Conservation (phyloP, 2,797 vertebrate species). For the Arrhamphus sclerolepis region DNA sequence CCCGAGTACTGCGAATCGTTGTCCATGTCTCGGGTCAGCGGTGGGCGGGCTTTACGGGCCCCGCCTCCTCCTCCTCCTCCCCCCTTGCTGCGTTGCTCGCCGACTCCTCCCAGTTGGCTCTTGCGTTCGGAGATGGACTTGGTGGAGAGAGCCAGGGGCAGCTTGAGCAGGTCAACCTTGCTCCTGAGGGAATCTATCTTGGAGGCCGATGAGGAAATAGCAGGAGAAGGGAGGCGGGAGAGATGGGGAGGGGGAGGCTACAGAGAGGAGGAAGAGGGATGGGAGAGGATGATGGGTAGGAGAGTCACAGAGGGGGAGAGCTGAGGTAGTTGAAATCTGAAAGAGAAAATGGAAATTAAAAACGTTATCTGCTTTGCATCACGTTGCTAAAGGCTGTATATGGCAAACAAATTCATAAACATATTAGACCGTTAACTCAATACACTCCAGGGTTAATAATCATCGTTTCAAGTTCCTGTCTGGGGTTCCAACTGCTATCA, state of each 20-base stretch:
- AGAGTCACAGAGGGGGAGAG: slow-evolving; percentile 39
- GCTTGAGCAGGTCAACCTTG: slow-evolving; percentile 93
- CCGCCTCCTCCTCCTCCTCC: slow-evolving; percentile 76
- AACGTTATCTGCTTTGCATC: neutral
- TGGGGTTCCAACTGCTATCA: slow-evolving; percentile 7
- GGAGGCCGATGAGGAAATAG: slow-evolving; percentile 78
- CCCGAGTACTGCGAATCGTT: slow-evolving; percentile 95
- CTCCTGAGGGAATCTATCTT: slow-evolving; percentile 99
- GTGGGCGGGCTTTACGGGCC: slow-evolving; percentile 72
- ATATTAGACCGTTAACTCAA: no score
- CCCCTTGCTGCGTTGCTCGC: slow-evolving; percentile 56
- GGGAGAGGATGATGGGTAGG: slow-evolving; percentile 57
- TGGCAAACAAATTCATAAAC: no score
- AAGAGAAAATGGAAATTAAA: neutral
- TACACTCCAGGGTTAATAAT: neutral
- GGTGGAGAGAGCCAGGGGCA: slow-evolving; percentile 88
- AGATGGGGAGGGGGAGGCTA: slow-evolving; percentile 24
- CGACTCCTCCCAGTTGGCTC: slow-evolving; percentile 86
- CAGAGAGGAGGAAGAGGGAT: slow-evolving; percentile 21
- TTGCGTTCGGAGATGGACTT: slow-evolving; percentile 84
- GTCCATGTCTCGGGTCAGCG: slow-evolving; percentile 88
- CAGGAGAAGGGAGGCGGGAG: slow-evolving; percentile 56
- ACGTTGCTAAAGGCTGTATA: neutral
- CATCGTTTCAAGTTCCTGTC: slow-evolving; percentile 20
- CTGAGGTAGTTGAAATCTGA: slow-evolving; percentile 46